Base-by-base conservation (phyloP, 2,113 vertebrate species). In the Bos javanicus region DNA sequence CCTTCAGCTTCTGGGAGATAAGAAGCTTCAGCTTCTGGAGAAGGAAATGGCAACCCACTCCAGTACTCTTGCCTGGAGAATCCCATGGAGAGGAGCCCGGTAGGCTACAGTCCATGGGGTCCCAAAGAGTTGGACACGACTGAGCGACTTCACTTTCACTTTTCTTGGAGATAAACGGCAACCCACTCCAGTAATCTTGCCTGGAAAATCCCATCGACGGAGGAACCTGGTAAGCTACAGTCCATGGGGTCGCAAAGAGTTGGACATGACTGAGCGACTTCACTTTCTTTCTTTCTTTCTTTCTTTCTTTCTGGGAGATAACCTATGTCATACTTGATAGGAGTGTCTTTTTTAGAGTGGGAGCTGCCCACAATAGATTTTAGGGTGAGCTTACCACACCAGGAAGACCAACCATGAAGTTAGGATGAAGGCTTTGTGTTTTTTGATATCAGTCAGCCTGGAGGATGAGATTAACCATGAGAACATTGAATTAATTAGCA, bases 161-260 rank as follows among this genome's bases (percentile, higher is more conserved):
- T n/a, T 74, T 95, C 84, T 89, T 11, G 43, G 84, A 90, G 25
- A 14, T 71, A 90, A 67, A 92, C 54, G 36, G n/a, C 64, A 71
- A n/a, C n/a, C 64, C 64, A 36, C 64, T 71, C 64, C 64, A 36
- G 64, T 21, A 71, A 0, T 71, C 64, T 71, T n/a, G 64, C n/a
- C 64, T 36, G 9, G 64, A 71, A 21, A 71, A 71, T 71, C n/a
- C 64, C n/a, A 21, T 67, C 8, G 2, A 36, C 8, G 17, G n/a
- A 67, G 64, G 64, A 67, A 7, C 33, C 62, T n/a, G 62, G 33
- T n/a, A 67, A 16, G 62, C 64, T 67, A 67, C 64, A 67, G 64
- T 67, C 64, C 8, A 19, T 36, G 64, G 33, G 8, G 2, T 67
- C 2, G 0, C 3, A n/a, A 67, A 67, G 33, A 36, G 17, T 9